These are phyloP conservation scores for Tetragnatha montana DNA, from an alignment of 2,888 invertebrate species.

Conservation along the genomic window DNA sequence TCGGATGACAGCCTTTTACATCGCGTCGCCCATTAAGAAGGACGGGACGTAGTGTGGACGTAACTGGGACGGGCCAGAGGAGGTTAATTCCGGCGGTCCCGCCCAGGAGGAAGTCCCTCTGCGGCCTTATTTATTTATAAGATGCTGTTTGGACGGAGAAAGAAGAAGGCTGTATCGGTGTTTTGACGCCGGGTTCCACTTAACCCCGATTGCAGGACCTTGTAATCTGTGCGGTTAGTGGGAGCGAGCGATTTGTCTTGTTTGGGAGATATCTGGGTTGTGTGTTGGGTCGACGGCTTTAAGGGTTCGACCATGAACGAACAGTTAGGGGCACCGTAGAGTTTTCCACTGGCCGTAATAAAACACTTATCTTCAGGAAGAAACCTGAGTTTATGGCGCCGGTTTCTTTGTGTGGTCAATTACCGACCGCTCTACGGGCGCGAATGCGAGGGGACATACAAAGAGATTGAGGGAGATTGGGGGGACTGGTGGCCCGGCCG, in stretches of 20 bases:
- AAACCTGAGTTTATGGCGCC: too few species aligned
- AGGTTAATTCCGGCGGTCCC: slow-evolving; percentile 25
- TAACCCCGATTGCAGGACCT: background rate
- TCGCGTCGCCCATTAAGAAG: slow-evolving; percentile 32
- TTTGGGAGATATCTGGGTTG: background rate
- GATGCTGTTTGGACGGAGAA: background rate
- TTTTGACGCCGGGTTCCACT: background rate
- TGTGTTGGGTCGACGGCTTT: too few species aligned
- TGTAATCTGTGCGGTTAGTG: background rate
- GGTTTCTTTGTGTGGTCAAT: too few species aligned
- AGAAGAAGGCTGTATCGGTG: background rate
- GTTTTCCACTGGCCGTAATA: too few species aligned
- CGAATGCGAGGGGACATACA: too few species aligned
- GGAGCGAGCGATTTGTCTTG: background rate
- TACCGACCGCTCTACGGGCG: too few species aligned
- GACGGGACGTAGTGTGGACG: slow-evolving; percentile 7
- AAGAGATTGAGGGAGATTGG: too few species aligned
- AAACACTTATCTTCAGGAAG: too few species aligned
- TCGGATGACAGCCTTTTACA: slow-evolving; percentile 50
- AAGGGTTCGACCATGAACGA: too few species aligned
- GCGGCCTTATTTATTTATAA: slow-evolving; percentile 20
- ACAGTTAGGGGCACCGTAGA: too few species aligned
- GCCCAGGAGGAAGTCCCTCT: slow-evolving; percentile 5
- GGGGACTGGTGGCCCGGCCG: too few species aligned
- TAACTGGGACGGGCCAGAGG: slow-evolving; percentile 15